Evolutionary conservation across 2,888 invertebrate genomes (phyloP), one percentile per base, ranked within the genome.

Genomic region (Lasioglossum calceatum): DNA sequence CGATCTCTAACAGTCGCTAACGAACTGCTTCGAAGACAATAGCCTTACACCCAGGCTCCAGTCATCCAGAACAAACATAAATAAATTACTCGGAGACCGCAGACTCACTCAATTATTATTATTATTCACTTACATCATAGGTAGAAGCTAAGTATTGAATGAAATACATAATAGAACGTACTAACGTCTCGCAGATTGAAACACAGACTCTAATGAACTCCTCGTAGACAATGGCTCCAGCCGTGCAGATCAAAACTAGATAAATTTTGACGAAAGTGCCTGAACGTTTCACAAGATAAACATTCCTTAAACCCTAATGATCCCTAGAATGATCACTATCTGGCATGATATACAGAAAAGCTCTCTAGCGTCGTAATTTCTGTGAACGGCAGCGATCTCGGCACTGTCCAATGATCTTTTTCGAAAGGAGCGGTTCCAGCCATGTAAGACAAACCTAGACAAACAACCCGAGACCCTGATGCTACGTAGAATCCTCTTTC

Each of bases 11-110:
- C 23, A 50, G 23, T n/a, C 27, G 14, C 61, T 61, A 61, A 61
- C 27, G 61, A 64, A 64, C 61, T 64, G 27, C 61, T 64, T 32
- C 27, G 61, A 32, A 64, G 61, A 64, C 61, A 64, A 64, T 64
- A 32, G 61, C 5, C 16, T 32, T 7, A 32, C 61, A 16, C 1
- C 61, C 27, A 32, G 14, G 0, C 61, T 64, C 16, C 61, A 64
- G 61, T 32, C 61, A 64, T 7, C 61, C 61, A 32, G 61, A 64
- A 64, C 61, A 64, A 64, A 32, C 61, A 32, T n/a, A 32, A 64
- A 64, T 64, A 64, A 64, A 64, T 64, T 64, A 32, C 61, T 32
- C 61, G 0, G 16, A 4, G 61, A 32, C 32, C 16, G 16, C 7
- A 16, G 27, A 27, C 16, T 27, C 27, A 0, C 16, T 64, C 27